Evolutionary conservation across 2,888 invertebrate genomes (phyloP).

Genomic region (Germaria angustata): DNA sequence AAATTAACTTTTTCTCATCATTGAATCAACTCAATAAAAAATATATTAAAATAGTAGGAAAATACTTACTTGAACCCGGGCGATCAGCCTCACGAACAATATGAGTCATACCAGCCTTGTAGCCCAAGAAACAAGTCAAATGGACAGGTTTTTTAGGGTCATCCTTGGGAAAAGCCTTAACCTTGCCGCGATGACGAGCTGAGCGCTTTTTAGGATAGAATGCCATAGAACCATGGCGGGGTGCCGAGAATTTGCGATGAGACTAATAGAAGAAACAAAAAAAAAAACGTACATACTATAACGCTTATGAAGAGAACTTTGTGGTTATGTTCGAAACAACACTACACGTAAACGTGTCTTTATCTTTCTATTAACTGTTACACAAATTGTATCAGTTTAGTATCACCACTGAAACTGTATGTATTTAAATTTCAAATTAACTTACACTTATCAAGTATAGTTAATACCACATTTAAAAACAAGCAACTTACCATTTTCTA

Average conservation of each 20-base stretch:
- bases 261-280: conserved; percentile 92
- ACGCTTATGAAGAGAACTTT: background rate
- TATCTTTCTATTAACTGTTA: no score
- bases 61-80: conserved; percentile 96
- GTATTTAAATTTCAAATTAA: no score
- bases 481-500: conserved; percentile 74
- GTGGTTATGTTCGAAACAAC: conserved; percentile 59
- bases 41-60: no score
- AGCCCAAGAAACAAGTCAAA: conserved; percentile 97
- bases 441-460: no score
- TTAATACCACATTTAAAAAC: background rate
- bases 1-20: conserved; percentile 77
- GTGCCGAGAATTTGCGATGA: conserved; percentile 99
- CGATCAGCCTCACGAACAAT: conserved; percentile 99
- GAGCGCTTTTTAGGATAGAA: conserved; percentile 99
- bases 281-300: no score
- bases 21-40: no score
- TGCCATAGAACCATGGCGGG: conserved; percentile 99
- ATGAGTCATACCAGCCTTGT: conserved; percentile 99
- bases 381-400: no score
- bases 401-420: no score
- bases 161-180: conserved; percentile 99
- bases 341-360: no score
- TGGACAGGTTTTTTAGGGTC: conserved; percentile 97
- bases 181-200: conserved; percentile 97